phyloP scores from a whole-genome alignment of 2,113 vertebrate species.

The Pelmatolapia mariae region DNA sequence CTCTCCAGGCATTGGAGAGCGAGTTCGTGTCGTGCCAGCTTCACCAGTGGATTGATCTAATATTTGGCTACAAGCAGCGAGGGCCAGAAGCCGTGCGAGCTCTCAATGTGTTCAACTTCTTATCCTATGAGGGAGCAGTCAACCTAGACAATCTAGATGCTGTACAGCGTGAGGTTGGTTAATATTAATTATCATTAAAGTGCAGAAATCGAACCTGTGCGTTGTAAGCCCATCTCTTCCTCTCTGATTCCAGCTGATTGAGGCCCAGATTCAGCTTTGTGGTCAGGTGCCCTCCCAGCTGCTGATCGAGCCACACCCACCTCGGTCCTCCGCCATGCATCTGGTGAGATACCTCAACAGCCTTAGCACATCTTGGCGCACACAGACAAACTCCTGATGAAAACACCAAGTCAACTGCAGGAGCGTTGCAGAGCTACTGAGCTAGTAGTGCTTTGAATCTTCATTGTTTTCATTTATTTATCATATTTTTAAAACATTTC shows the following conservation, averaged over 20 bases:
- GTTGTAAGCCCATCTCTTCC: not conserved
- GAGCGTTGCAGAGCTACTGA: not conserved
- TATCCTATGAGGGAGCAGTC: slow-evolving; percentile 94
- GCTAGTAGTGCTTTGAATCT: not conserved
- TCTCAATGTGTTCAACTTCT: slow-evolving; percentile 94
- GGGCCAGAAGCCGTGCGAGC: slow-evolving; percentile 93
- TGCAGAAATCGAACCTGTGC: not conserved
- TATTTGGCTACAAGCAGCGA: slow-evolving; percentile 97
- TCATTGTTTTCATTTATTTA: not conserved
- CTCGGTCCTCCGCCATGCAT: slow-evolving; percentile 99
- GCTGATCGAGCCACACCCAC: slow-evolving; percentile 98
- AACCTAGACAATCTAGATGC: slow-evolving; percentile 87
- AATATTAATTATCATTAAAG: not conserved
- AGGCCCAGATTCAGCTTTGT: slow-evolving; percentile 91
- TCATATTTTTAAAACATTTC: not conserved
- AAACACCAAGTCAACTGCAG: not conserved
- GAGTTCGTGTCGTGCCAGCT: slow-evolving; percentile 98
- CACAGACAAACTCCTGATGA: not conserved
- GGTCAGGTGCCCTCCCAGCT: slow-evolving; percentile 98
- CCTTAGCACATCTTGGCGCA: not conserved
- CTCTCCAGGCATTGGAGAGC: slow-evolving; percentile 87
- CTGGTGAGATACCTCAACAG: slow-evolving; percentile 80
- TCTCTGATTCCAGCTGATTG: slow-evolving; percentile 79
- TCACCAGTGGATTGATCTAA: slow-evolving; percentile 98
- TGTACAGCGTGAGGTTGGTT: slow-evolving; percentile 87